Base-by-base conservation (phyloP, 2,888 invertebrate genomes). In the Drosophila phalerata region DNA sequence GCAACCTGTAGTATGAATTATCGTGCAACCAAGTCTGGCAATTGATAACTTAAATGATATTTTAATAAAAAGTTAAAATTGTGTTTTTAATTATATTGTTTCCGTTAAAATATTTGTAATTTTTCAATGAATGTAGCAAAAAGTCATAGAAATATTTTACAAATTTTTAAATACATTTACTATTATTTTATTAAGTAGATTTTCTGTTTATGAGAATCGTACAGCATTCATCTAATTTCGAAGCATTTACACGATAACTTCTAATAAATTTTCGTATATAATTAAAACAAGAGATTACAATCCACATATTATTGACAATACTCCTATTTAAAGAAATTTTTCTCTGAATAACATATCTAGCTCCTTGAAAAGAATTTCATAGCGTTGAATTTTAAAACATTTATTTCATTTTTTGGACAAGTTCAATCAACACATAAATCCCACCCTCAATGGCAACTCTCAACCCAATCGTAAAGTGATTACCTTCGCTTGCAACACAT, bases 401-500 rank as follows among this genome's bases (percentile, higher is more conserved):
- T 30, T 19, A 2, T 15, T 10, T 9, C 15, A 19, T 19, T 25
- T 22, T 32, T 68, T 56, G 32, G 42, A 11, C 47, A 45, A 68
- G 48, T 53, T 40, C 52, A 58, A 58, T 58, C 47, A 49, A 47
- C 65, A 52, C 52, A 48, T 66, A 43, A 13, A 47, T 17, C 34
- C 22, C 58, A 55, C 34, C 43, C 58, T 42, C 5, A 32, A 34
- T 32, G 30, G 55, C 43, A 53, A 40, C 30, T 55, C 55, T 42
- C 42, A 19, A 19, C 32, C 40, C 66, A 67, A 65, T 74, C 56
- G 60, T 47, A 67, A 77, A 64, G 42, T 67, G 56, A 77, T 82
- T 85, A 72, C 57, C 70, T 71, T 66, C 57, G 52, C 48, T 53
- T 62, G 63, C 53, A 22, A 22, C 55, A 61, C 49, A 58, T 48